These are phyloP conservation scores for Carcharodon carcharias DNA, from an alignment of 2,797 vertebrate genomes.

Conservation along the genomic window DNA sequence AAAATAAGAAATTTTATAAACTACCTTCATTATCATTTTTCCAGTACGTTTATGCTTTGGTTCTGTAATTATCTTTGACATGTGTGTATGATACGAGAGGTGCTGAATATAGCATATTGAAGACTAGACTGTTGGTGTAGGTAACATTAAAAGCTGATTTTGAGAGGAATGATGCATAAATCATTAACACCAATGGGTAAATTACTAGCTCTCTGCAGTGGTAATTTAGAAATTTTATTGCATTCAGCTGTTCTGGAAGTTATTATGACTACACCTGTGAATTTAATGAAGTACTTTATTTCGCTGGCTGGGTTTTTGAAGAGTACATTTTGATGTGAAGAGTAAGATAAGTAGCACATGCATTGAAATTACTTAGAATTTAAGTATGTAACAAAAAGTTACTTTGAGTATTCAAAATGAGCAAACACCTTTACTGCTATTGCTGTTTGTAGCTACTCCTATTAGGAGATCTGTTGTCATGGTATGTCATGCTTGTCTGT, in stretches of 20 bases:
- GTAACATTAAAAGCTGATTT: not conserved
- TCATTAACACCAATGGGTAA: not conserved
- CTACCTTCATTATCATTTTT: not conserved
- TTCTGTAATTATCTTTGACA: not conserved
- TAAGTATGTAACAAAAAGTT: not conserved
- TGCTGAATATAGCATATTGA: not conserved
- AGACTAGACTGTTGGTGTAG: not conserved
- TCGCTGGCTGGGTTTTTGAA: not conserved
- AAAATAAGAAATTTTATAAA: not conserved
- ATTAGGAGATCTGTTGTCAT: not conserved
- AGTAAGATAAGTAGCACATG: not conserved
- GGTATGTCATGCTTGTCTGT: too few relatives aligned
- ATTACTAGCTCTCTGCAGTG: not conserved
- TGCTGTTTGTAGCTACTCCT: not conserved
- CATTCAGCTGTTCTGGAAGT: not conserved
- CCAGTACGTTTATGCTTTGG: not conserved
- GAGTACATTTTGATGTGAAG: not conserved
- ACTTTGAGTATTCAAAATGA: not conserved
- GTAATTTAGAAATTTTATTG: not conserved
- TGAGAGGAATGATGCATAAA: not conserved
- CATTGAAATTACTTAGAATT: not conserved
- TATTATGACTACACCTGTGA: not conserved
- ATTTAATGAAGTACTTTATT: not conserved
- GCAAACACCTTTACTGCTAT: not conserved
- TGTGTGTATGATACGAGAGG: not conserved